These are phyloP conservation scores for Drosophila parvula DNA, from an alignment of 1,140 invertebrate species.

Conservation along the genomic window DNA sequence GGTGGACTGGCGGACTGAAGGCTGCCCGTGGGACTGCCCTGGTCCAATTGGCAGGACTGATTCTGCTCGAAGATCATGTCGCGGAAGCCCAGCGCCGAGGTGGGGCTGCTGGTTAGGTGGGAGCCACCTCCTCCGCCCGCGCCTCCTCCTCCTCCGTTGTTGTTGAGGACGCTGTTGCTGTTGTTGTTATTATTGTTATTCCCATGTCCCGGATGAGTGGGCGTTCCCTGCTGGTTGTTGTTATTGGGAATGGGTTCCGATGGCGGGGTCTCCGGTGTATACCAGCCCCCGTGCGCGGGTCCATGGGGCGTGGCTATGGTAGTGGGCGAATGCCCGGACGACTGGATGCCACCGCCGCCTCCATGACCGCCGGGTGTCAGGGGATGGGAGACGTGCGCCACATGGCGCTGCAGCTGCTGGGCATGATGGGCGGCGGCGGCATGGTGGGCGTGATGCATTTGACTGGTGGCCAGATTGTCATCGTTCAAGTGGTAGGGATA, in stretches of 20 bases:
- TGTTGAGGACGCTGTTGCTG: constrained; percentile 38
- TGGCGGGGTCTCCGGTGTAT: constrained; percentile 83
- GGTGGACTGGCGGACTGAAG: constrained; percentile 80
- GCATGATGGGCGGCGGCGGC: constrained; percentile 79
- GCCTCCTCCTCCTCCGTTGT: constrained; percentile 28
- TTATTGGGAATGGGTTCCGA: constrained; percentile 70
- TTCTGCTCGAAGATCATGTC: constrained; percentile 84
- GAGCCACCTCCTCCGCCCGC: constrained; percentile 31
- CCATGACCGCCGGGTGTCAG: constrained; percentile 69
- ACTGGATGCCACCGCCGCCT: constrained; percentile 60
- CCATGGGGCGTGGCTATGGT: constrained; percentile 81
- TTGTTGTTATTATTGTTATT: constrained; percentile 54
- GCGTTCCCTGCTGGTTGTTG: constrained; percentile 57
- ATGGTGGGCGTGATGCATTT: constrained; percentile 77
- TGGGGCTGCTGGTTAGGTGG: constrained; percentile 70
- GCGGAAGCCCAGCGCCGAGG: constrained; percentile 74
- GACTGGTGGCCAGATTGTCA: constrained; percentile 75
- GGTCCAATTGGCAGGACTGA: constrained; percentile 82
- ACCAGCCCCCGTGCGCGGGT: constrained; percentile 82
- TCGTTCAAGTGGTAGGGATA: constrained; percentile 84
- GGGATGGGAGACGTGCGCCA: constrained; percentile 73
- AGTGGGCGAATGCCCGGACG: constrained; percentile 78
- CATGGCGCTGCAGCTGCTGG: constrained; percentile 70
- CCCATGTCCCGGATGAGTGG: constrained; percentile 58
- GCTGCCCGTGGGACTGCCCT: constrained; percentile 82